phyloP scores from a whole-genome alignment of 2,113 vertebrate species.

The Cyprinus carpio region DNA sequence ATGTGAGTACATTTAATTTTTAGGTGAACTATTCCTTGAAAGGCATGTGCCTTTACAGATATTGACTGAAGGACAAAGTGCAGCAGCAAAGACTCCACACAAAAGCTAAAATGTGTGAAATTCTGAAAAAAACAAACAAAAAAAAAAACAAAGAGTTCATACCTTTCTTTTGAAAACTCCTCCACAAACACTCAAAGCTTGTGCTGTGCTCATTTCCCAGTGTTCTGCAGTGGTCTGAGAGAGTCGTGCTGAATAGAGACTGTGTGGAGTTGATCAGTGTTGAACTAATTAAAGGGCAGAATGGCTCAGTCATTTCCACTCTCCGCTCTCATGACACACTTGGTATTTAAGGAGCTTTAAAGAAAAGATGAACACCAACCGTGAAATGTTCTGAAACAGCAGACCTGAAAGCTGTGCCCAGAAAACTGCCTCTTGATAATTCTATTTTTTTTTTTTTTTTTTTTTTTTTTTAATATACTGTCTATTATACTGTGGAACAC shows the following conservation, averaged over 20 bases:
- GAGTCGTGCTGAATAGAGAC: conserved; percentile 12
- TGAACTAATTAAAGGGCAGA: conserved; percentile 59
- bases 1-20: no score
- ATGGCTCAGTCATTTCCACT: conserved; percentile 49
- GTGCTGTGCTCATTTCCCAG: background rate
- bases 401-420: conserved; percentile 27
- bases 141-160: background rate
- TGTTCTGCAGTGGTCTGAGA: background rate
- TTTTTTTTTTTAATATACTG: no score
- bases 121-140: conserved; percentile 19
- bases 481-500: no score
- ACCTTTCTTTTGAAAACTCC: background rate
- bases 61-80: background rate
- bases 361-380: conserved; percentile 41
- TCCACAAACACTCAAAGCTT: background rate
- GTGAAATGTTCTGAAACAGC: conserved; percentile 42
- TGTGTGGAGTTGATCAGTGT: conserved; percentile 24
- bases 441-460: background rate
- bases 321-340: conserved; percentile 50
- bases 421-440: background rate
- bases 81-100: background rate
- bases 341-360: conserved; percentile 55
- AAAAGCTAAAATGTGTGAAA: background rate
- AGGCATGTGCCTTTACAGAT: background rate
- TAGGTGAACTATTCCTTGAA: background rate